Conservation (phyloP, 2,888 invertebrate genomes). For the Sthenelais limicola region DNA sequence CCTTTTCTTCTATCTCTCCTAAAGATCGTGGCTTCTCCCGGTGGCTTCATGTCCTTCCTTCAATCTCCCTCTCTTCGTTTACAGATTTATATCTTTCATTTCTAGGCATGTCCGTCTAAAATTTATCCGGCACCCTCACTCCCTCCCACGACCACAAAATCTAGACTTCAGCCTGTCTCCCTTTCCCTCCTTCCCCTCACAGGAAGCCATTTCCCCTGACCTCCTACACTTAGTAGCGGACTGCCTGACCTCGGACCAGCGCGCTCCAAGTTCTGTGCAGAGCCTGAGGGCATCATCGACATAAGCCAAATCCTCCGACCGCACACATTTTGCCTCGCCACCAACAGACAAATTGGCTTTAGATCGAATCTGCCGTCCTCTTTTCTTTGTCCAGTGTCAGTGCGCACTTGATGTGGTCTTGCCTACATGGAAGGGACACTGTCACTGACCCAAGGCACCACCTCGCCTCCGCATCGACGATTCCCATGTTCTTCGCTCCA, state of each 20-base stretch:
- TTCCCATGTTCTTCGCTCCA: background rate
- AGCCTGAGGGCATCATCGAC: background rate
- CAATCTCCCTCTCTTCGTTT: no score
- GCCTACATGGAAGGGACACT: background rate
- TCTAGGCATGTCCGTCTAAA: no score
- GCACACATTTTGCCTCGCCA: background rate
- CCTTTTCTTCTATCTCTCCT: no score
- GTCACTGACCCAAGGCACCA: background rate
- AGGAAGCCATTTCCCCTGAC: background rate
- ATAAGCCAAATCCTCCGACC: background rate
- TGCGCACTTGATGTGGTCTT: background rate
- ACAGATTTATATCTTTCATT: no score
- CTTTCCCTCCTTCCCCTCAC: slow-evolving; percentile 1
- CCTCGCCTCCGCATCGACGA: background rate
- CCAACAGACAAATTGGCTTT: slow-evolving; percentile 33
- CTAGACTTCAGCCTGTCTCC: background rate
- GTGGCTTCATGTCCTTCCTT: no score
- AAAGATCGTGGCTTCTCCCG: no score
- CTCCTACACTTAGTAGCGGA: no score
- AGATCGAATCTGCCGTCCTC: slow-evolving; percentile 28
- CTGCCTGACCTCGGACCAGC: no score
- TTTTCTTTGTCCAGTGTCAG: slow-evolving; percentile 11
- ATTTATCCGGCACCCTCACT: no score
- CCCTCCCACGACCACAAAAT: no score
- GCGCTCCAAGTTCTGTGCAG: background rate